Base-by-base conservation (phyloP, 2,797 vertebrate genomes). In the Tokudaia tokunoshimensis region DNA sequence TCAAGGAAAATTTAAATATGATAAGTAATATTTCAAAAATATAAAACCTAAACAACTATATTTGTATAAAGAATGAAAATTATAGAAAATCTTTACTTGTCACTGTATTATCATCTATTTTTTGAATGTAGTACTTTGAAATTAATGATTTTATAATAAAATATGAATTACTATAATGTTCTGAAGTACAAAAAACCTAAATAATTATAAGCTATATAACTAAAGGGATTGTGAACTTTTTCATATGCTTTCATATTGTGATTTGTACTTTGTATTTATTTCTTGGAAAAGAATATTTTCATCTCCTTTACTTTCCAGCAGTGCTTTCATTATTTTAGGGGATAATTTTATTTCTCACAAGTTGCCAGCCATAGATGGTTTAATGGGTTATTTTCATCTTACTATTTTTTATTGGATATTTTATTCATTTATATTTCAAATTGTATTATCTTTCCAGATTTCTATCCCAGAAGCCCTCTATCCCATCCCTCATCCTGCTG, bases 331-430 rank as follows among this genome's bases (percentile, higher is more conserved):
- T 92, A 92, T 88, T 95, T 91, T 57, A 80, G 57, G 55, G 20
- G 34, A 12, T n/a, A 80, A 80, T 31, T 95, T 85, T 59, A 75
- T 83, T 96, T 83, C 34, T 44, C 52, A 88, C 20, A 72, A 44
- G 20, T 9, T 52, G 7, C 19, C 7, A 78, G 31, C 41, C 61
- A 94, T 41, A 78, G 41, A 70, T 83, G 52, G 41, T 70, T 78
- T 91, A 70, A 61, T 52, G 50, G 34, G 13, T 63, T 90, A 55
- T 63, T 63, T n/a, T 93, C 29, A 47, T 90, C 4, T 74, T 93
- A 75, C 17, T 67, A n/a, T 75, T 91, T 87, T 50, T 50, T 50
- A 50, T 50, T 50, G 50, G 50, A 10, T 50, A 50, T 50, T 50
- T 50, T n/a, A n/a, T n/a, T n/a, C n/a, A 10, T 10, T 50, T 50